A percentile compares a stretch with the other conserved stretches of the same genome.
phyloP scores from a whole-genome alignment of 2,797 vertebrate species.

The Sebastes wilsoni region DNA sequence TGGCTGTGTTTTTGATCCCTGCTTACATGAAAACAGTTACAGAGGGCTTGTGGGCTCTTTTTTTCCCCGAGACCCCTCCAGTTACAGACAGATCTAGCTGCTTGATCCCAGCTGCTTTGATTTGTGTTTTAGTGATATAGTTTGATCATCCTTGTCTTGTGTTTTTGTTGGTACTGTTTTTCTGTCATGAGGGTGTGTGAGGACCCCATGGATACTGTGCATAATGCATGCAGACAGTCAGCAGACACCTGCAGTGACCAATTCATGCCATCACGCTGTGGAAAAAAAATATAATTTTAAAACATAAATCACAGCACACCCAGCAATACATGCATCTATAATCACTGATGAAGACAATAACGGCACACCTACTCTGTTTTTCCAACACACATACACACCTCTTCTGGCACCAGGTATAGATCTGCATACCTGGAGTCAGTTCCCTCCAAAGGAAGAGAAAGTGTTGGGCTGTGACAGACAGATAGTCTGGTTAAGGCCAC shows the following conservation, averaged over 20 bases:
- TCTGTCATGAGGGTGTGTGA: background rate
- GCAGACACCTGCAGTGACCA: slow-evolving; percentile 64
- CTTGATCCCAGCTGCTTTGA: slow-evolving; percentile 64
- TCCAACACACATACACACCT: background rate
- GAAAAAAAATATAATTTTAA: background rate
- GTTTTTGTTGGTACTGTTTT: background rate
- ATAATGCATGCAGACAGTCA: slow-evolving; percentile 43
- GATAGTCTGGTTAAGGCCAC: slow-evolving; percentile 50
- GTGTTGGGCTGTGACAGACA: slow-evolving; percentile 46
- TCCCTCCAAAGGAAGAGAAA: slow-evolving; percentile 35
- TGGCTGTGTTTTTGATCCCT: slow-evolving; percentile 50
- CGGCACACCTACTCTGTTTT: background rate
- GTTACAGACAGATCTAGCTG: slow-evolving; percentile 44
- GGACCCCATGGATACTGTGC: background rate
- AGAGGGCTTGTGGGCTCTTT: slow-evolving; percentile 10
- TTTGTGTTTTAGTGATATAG: slow-evolving; percentile 24
- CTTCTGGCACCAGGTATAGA: slow-evolving; percentile 11
- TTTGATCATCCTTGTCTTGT: slow-evolving; percentile 27
- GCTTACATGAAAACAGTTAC: slow-evolving; percentile 47
- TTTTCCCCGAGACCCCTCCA: slow-evolving; percentile 9
- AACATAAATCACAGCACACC: slow-evolving; percentile 26
- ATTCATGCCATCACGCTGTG: slow-evolving; percentile 30
- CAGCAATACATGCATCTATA: slow-evolving; percentile 23
- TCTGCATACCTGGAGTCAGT: slow-evolving; percentile 24
- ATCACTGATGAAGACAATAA: slow-evolving; percentile 17